Conservation (phyloP, 2,888 invertebrate genomes). For the Metacarcinus magister region DNA sequence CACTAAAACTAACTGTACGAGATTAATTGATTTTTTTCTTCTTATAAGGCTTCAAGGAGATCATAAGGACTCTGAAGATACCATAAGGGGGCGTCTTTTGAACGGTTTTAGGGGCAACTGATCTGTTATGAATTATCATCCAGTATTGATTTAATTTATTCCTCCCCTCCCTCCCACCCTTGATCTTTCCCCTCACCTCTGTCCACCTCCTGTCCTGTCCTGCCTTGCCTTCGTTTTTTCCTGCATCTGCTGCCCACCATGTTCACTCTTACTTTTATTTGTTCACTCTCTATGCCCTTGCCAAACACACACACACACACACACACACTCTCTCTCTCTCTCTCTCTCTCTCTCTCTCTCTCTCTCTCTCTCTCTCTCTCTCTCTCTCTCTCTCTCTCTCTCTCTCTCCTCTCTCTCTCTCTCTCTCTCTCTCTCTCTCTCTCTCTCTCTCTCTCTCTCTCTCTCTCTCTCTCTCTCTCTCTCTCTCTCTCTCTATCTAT, state of each 20-base stretch:
- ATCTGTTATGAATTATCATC: too few species aligned
- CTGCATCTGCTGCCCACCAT: background rate
- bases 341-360: conserved; percentile 54
- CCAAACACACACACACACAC: background rate
- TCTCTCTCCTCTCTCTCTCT: conserved; percentile 18
- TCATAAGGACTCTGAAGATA: background rate
- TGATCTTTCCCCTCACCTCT: background rate
- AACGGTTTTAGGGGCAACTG: background rate
- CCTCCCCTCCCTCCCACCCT: conserved; percentile 17
- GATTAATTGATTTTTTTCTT: background rate
- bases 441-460: conserved; percentile 56
- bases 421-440: background rate
- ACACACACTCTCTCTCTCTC: conserved; percentile 45
- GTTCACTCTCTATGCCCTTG: background rate
- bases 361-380: conserved; percentile 46
- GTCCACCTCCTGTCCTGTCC: background rate
- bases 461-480: conserved; percentile 47
- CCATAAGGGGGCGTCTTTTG: background rate
- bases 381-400: background rate
- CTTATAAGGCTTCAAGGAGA: background rate
- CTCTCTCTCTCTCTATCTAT: conserved; percentile 21
- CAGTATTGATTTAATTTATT: too few species aligned
- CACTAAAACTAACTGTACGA: too few species aligned
- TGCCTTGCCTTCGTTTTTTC: background rate
- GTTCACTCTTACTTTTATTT: background rate